A percentile compares a stretch with the other conserved stretches of the same genome.
Conservation (phyloP, 2,888 invertebrate genomes). For the Synergus itoensis region DNA sequence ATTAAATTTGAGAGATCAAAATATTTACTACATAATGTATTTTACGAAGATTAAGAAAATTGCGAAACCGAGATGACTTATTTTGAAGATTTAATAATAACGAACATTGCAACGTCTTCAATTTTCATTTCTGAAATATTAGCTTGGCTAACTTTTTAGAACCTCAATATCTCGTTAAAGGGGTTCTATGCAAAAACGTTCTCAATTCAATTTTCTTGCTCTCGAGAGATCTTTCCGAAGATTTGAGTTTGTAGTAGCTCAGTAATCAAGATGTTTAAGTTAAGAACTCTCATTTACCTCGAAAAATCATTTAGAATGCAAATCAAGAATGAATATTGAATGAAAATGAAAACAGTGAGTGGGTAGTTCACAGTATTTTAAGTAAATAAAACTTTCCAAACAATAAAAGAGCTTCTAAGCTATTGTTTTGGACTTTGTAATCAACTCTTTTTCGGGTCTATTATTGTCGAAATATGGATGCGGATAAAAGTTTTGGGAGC, state of each 20-base stretch:
- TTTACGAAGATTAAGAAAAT: too few species aligned
- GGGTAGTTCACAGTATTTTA: neutral
- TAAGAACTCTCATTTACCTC: neutral
- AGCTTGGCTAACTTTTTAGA: neutral
- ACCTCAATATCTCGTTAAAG: neutral
- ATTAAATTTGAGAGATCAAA: too few species aligned
- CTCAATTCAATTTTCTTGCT: too few species aligned
- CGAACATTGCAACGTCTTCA: too few species aligned
- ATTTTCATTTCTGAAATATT: neutral
- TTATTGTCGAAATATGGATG: neutral
- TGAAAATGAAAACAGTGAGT: neutral
- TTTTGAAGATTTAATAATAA: too few species aligned
- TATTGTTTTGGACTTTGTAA: too few species aligned
- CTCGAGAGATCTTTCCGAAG: neutral
- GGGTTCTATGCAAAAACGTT: neutral
- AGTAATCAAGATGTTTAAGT: neutral
- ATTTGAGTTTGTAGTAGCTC: neutral
- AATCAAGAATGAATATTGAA: neutral
- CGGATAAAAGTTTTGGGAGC: neutral
- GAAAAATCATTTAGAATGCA: neutral
- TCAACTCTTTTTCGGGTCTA: too few species aligned
- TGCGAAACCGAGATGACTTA: too few species aligned
- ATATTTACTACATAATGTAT: too few species aligned
- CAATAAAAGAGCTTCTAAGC: neutral
- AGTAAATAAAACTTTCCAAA: neutral